Base-by-base conservation (phyloP, 2,888 invertebrate species). In the Pelosia muscerda region DNA sequence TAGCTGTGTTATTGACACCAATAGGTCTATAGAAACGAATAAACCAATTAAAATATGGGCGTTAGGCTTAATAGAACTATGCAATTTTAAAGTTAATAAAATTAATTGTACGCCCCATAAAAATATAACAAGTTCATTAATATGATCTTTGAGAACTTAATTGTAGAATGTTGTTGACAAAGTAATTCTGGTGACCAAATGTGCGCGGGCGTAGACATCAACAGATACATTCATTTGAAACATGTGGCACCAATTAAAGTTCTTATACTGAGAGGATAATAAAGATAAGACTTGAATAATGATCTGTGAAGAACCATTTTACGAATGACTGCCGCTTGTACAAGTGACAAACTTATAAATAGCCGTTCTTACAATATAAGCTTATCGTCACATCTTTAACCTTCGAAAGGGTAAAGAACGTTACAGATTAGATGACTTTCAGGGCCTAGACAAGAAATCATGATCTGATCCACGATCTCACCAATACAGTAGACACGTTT, bases 241-340 rank as follows among this genome's bases (percentile, higher is more conserved):
- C 93, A 93, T 93, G 91, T 93, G 93, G 92, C 86, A 91, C 88
- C 93, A 93, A 93, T 93, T 93, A 93, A 89, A 92, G 88, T 90
- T 92, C 88, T 92, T 92, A 92, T 90, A 90, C 86, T 85, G 85
- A 88, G 89, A 88, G 89, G 80, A 87, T 90, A 91, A 92, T 92
- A 91, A 91, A 93, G 93, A 93, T 93, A 92, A 91, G 88, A 88
- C 80, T 79, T 91, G 90, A 93, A 90, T 93, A 93, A 93, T 93
- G 88, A 90, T 86, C 90, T 91, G 92, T 90, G 88, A 88, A 92
- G 88, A 90, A 81, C 89, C 85, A 84, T 88, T 90, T 91, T 88
- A 92, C 91, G 92, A 92, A 91, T 91, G 93, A 90, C 84, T 91
- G 86, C 90, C 87, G 86, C 88, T 89, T 86, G 87, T 86, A 88